Evolutionary conservation across 2,113 vertebrate genomes (phyloP), one percentile per base, ranked within the genome.

Genomic region (Phyllopteryx taeniolatus): DNA sequence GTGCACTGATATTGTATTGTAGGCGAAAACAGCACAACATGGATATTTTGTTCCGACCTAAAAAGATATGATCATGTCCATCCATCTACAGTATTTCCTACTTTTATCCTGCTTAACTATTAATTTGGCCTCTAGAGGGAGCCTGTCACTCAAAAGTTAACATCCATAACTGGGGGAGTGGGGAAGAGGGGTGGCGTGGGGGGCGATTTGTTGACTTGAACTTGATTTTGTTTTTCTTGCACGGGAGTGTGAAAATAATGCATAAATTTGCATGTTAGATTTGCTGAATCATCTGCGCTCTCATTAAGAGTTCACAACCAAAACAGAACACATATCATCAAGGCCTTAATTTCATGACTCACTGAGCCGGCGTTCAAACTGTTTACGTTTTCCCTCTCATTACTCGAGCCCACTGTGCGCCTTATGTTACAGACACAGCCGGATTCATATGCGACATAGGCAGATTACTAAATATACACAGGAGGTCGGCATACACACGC

Each of bases 301-400:
- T 67, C 22, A 17, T 70, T 49, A 70, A 44, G 44, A 68, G 65
- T 20, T 63, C 47, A n/a, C 15, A 62, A 65, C 43, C 68, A 77
- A 60, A 67, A 46, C 11, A 39, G 4, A 69, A 79, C 75, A 69
- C 31, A 71, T 66, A 79, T 70, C 17, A 56, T 62, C 12, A 20
- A 39, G 49, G 64, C 43, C 66, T 59, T 82, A 54, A 78, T 77
- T 80, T 82, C 71, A 75, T 70, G 74, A 81, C 65, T 81, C 79
- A 73, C 14, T 83, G 27, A 71, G 46, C 70, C 64, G 62, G 35
- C 27, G 9, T 76, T 68, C 12, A 71, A 35, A 78, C 35, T 73
- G 73, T 76, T 79, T 75, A 62, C 61, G 68, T 69, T 69, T 11
- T 42, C 57, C 63, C 20, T 70, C 73, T 64, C 79, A 70, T 70